These are phyloP conservation scores for Pachyrhynchus sulphureomaculatus DNA, from an alignment of 1,140 invertebrate species.

Conservation along the genomic window DNA sequence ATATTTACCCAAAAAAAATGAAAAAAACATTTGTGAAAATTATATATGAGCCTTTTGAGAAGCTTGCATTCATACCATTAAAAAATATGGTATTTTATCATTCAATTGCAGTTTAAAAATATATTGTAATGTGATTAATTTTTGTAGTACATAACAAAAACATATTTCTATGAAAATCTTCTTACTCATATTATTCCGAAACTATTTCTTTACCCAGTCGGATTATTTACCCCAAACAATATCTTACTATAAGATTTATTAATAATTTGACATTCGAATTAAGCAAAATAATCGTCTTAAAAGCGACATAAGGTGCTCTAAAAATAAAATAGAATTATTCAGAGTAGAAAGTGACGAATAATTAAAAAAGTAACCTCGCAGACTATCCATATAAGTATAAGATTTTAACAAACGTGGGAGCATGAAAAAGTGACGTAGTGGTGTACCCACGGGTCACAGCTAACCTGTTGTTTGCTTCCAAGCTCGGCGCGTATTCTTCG, in stretches of 20 bases:
- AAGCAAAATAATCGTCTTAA: conserved; percentile 1
- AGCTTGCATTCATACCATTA: no score
- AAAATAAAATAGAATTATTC: conserved; percentile 15
- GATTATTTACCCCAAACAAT: no score
- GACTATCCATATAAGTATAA: conserved; percentile 46
- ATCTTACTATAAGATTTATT: neutral
- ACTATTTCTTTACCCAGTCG: no score
- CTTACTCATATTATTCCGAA: no score
- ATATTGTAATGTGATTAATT: no score
- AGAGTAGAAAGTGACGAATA: conserved; percentile 30
- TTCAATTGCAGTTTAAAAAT: no score
- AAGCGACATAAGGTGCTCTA: conserved; percentile 6
- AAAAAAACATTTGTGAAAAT: no score
- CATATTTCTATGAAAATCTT: no score
- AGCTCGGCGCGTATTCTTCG: conserved; percentile 6
- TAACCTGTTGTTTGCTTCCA: conserved; percentile 29
- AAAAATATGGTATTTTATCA: no score
- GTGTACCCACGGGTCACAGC: conserved; percentile 23
- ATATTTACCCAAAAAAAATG: no score
- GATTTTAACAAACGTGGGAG: conserved; percentile 40
- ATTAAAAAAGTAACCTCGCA: conserved; percentile 25
- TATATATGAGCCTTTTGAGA: no score
- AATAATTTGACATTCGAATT: neutral
- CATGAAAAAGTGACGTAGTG: conserved; percentile 34
- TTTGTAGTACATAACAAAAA: no score